Conservation (phyloP, 30 jellyfish, hydroid and myxozoan genomes). For the Hydractinia symbiolongicarpus region DNA sequence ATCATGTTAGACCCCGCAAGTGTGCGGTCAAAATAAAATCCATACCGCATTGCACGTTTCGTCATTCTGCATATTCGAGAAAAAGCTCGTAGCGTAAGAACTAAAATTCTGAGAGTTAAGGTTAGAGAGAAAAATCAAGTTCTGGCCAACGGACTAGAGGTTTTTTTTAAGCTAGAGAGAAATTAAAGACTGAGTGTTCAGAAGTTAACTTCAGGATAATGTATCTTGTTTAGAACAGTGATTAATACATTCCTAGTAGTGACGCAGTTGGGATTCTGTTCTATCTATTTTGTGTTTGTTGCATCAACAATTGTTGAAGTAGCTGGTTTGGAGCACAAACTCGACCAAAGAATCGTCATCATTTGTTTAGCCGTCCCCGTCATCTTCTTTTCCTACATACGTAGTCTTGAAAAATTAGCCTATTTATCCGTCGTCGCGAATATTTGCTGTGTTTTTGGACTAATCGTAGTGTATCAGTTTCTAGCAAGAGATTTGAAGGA, state of each 20-base stretch:
- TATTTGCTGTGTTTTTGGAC: slow-evolving; percentile 76
- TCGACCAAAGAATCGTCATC: slow-evolving; percentile 64
- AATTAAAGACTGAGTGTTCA: too few species aligned
- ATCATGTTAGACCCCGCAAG: too few species aligned
- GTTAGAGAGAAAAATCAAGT: too few species aligned
- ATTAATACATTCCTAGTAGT: slow-evolving; percentile 73
- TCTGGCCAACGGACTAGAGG: too few species aligned
- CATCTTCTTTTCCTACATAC: slow-evolving; percentile 61
- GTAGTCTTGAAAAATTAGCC: slow-evolving; percentile 86
- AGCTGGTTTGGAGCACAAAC: slow-evolving; percentile 36
- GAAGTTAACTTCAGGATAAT: neutral
- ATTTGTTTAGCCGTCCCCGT: slow-evolving; percentile 71
- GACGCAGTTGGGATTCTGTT: slow-evolving; percentile 94
- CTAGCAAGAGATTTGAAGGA: slow-evolving; percentile 70
- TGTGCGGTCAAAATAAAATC: too few species aligned
- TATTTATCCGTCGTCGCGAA: slow-evolving; percentile 84
- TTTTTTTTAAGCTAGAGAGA: too few species aligned
- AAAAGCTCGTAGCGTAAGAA: too few species aligned
- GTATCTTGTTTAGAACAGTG: slow-evolving; percentile 40
- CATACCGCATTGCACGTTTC: too few species aligned
- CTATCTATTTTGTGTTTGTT: slow-evolving; percentile 90
- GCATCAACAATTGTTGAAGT: slow-evolving; percentile 89
- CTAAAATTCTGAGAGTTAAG: too few species aligned
- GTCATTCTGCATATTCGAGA: too few species aligned
- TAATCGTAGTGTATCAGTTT: slow-evolving; percentile 64